A percentile compares a stretch with the other conserved stretches of the same genome.
Evolutionary conservation across 2,797 vertebrate species (phyloP).

Genomic region (Coregonus suidteri): DNA sequence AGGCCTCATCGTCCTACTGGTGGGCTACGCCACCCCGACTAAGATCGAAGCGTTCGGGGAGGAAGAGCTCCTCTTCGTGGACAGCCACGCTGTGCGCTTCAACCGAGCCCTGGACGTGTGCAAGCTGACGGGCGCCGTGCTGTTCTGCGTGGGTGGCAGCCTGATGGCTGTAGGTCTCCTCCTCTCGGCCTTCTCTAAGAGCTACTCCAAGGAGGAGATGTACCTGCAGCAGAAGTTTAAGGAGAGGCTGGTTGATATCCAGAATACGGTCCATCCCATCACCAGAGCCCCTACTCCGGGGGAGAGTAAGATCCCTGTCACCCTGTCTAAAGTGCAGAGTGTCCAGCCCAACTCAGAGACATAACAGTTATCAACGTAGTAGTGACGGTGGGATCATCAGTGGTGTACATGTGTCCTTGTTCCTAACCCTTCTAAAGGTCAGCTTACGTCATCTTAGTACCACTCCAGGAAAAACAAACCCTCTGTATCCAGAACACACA

Average conservation of each 20-base stretch:
- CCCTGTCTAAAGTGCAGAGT: conserved; percentile 93
- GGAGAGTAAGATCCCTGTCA: conserved; percentile 91
- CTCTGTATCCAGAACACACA: neutral
- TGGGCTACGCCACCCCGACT: conserved; percentile 88
- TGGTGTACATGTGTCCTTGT: conserved; percentile 23
- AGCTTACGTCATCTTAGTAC: conserved; percentile 49
- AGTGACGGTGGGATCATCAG: neutral
- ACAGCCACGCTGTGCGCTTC: conserved; percentile 86
- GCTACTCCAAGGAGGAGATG: conserved; percentile 92
- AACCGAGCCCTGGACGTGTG: conserved; percentile 91
- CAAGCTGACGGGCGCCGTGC: conserved; percentile 89
- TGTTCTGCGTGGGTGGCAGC: conserved; percentile 91
- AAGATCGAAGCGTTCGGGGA: conserved; percentile 94
- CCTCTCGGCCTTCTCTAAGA: conserved; percentile 89
- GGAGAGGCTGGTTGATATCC: conserved; percentile 88
- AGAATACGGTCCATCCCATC: conserved; percentile 82
- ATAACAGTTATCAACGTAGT: conserved; percentile 69
- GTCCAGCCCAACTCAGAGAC: conserved; percentile 89
- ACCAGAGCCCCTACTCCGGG: conserved; percentile 88
- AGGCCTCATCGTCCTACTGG: conserved; percentile 86
- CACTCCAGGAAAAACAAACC: neutral
- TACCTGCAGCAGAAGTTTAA: conserved; percentile 94
- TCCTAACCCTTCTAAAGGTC: conserved; percentile 50
- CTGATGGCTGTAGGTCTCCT: conserved; percentile 88
- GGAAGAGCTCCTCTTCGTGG: conserved; percentile 86